These are phyloP conservation scores for Bursaphelenchus mucronatus DNA, from an alignment of 1,140 invertebrate species.

Conservation along the genomic window DNA sequence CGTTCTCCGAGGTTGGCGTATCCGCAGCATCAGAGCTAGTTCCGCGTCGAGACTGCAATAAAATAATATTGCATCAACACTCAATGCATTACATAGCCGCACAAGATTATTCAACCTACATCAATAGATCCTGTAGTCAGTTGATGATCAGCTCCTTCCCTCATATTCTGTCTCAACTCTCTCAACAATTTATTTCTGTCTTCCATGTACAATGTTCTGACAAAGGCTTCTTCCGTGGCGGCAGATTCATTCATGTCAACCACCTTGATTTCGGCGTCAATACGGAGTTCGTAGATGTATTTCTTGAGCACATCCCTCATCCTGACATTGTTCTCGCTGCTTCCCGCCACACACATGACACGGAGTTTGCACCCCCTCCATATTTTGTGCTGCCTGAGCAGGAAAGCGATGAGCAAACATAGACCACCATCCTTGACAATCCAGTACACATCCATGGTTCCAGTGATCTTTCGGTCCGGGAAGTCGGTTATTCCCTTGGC, in stretches of 20 bases:
- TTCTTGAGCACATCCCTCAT: constrained; percentile 98
- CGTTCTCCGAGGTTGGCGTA: constrained; percentile 10
- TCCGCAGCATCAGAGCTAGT: neutral
- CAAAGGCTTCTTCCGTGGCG: constrained; percentile 97
- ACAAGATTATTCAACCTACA: too few relatives aligned
- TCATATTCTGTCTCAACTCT: constrained; percentile 27
- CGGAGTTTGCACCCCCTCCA: constrained; percentile 98
- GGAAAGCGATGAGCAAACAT: constrained; percentile 90
- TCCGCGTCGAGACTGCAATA: too few relatives aligned
- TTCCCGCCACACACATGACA: constrained; percentile 96
- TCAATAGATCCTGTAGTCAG: too few relatives aligned
- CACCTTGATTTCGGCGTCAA: constrained; percentile 77
- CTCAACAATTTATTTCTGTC: constrained; percentile 90
- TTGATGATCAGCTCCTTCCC: constrained; percentile 63
- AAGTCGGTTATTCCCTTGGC: constrained; percentile 57
- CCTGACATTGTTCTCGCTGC: constrained; percentile 97
- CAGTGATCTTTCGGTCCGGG: constrained; percentile 44
- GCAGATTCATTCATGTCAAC: constrained; percentile 71
- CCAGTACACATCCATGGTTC: constrained; percentile 54
- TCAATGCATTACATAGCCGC: too few relatives aligned
- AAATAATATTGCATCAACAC: too few relatives aligned
- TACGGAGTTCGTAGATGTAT: constrained; percentile 92
- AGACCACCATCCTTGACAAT: constrained; percentile 76
- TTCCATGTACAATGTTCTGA: constrained; percentile 96
- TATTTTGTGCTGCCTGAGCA: constrained; percentile 79